Evolutionary conservation across 2,113 vertebrate species (phyloP).

Genomic region (Panthera leo): DNA sequence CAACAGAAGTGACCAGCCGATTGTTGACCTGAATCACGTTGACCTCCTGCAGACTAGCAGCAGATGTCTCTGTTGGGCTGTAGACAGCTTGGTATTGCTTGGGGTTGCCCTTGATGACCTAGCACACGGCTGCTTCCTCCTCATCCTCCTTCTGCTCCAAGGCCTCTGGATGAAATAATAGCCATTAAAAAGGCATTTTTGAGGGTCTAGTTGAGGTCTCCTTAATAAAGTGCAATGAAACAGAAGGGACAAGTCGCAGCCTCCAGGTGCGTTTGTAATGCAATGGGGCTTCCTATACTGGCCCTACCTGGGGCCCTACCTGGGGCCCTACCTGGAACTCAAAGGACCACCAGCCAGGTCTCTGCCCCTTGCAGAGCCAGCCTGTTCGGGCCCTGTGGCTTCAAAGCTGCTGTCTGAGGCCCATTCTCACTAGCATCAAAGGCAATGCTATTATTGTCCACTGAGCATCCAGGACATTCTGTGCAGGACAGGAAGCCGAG

Average conservation of each 20-base stretch:
- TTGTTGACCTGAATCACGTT: neutral
- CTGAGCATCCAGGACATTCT: neutral
- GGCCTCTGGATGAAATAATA: neutral
- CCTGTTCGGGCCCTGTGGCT: neutral
- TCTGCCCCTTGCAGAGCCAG: neutral
- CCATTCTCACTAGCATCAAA: neutral
- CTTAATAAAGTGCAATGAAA: neutral
- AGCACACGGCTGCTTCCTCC: neutral
- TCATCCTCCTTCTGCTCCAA: neutral
- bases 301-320: neutral
- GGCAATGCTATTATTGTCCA: neutral
- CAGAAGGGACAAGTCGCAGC: neutral
- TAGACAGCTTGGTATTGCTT: neutral
- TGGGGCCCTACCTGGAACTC: neutral
- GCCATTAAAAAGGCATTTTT: neutral
- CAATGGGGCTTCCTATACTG: neutral
- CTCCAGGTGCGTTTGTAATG: neutral
- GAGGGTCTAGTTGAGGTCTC: neutral
- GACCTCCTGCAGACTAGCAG: neutral
- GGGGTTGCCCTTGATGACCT: neutral
- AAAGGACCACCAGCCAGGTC: neutral
- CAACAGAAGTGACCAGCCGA: neutral
- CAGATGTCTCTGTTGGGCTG: neutral
- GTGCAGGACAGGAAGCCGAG: neutral
- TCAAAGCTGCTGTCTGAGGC: neutral